A percentile compares a stretch with the other conserved stretches of the same genome.
Evolutionary conservation across 2,113 vertebrate genomes (phyloP).

Genomic region (Sigmodon hispidus): DNA sequence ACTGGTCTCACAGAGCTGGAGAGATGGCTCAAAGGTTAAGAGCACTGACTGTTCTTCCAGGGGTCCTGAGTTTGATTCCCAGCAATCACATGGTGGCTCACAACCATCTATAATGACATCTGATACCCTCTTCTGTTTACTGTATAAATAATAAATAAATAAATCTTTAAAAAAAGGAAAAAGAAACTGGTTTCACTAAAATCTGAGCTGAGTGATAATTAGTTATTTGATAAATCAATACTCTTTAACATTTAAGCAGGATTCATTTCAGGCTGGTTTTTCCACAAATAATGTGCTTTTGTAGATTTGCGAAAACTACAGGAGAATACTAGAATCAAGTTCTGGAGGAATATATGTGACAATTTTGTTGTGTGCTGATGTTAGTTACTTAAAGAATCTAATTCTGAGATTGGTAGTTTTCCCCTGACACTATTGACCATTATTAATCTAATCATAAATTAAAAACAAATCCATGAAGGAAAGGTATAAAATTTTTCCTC

Average conservation of each 20-base stretch:
- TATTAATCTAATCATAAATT: background rate
- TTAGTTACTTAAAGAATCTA: background rate
- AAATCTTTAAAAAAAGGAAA: no score
- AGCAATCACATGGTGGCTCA: no score
- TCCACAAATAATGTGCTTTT: background rate
- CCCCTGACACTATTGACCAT: background rate
- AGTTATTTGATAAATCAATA: slow-evolving; percentile 59
- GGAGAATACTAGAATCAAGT: background rate
- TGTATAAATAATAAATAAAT: no score
- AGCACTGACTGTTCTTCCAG: no score
- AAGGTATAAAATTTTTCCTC: background rate
- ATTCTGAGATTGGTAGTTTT: background rate
- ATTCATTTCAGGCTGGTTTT: slow-evolving; percentile 25
- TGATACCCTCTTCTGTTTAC: no score
- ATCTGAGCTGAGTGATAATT: slow-evolving; percentile 11
- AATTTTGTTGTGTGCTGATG: background rate
- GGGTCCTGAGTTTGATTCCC: no score
- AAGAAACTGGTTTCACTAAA: slow-evolving; percentile 51
- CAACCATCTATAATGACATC: no score
- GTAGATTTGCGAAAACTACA: slow-evolving; percentile 9
- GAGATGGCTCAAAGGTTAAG: no score
- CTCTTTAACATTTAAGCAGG: background rate
- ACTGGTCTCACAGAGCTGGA: no score
- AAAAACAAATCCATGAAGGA: background rate
- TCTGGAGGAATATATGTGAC: background rate